Conservation (phyloP, 2,888 invertebrate genomes). For the Plebejus melissa region DNA sequence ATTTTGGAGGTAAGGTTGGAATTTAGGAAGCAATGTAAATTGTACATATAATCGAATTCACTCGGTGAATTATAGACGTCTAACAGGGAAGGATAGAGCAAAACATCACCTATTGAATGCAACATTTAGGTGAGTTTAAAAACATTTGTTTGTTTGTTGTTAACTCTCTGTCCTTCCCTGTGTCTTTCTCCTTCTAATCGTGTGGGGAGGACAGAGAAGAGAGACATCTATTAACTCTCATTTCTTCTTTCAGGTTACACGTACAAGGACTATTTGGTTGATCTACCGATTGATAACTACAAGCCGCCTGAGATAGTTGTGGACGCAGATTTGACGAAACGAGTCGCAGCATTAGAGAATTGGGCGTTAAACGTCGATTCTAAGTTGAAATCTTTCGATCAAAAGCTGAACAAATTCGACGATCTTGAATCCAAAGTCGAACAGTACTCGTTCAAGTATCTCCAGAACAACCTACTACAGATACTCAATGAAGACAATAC, state of each 20-base stretch:
- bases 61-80: constrained; percentile 2
- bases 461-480: constrained; percentile 76
- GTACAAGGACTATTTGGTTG: constrained; percentile 46
- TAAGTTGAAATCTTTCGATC: constrained; percentile 77
- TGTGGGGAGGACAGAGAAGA: constrained; percentile 73
- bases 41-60: neutral
- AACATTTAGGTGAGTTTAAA: constrained; percentile 71
- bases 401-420: constrained; percentile 71
- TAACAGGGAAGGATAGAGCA: constrained; percentile 73
- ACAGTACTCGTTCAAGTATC: constrained; percentile 72
- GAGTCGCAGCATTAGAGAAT: constrained; percentile 62
- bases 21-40: neutral
- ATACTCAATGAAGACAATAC: constrained; percentile 69
- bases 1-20: neutral
- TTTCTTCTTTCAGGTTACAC: constrained; percentile 59
- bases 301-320: constrained; percentile 54
- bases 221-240: constrained; percentile 32
- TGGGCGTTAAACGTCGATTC: constrained; percentile 74
- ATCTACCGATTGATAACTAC: constrained; percentile 51
- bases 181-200: constrained; percentile 48
- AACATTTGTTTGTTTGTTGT: constrained; percentile 49
- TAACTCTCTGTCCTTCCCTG: constrained; percentile 82
- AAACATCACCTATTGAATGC: constrained; percentile 69
- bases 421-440: constrained; percentile 70
- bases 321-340: constrained; percentile 55